Conservation (phyloP, 1,140 invertebrate genomes). For the Panagrolaimus sp. region DNA sequence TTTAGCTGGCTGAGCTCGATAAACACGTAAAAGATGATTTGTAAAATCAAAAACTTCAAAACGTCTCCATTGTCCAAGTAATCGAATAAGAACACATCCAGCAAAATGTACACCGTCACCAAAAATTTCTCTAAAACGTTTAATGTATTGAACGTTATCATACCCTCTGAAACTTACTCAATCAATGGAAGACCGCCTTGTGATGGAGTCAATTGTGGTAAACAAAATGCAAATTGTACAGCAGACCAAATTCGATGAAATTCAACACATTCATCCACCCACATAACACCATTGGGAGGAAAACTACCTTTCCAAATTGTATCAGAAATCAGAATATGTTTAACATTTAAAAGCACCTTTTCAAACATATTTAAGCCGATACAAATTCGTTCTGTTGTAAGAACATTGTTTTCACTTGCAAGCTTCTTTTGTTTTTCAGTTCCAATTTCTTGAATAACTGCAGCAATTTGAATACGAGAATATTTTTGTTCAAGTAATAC, state of each 20-base stretch:
- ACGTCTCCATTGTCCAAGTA: constrained; percentile 85
- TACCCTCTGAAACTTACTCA: constrained; percentile 21
- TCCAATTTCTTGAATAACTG: constrained; percentile 70
- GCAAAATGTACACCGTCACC: constrained; percentile 99
- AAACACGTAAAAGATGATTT: constrained; percentile 92
- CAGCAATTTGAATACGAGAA: neutral
- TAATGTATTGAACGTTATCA: too few species aligned
- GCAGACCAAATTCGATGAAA: constrained; percentile 97
- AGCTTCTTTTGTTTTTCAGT: constrained; percentile 87
- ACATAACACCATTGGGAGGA: constrained; percentile 82
- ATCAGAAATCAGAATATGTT: constrained; percentile 70
- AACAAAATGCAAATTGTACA: constrained; percentile 93
- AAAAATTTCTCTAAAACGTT: constrained; percentile 76
- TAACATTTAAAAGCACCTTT: constrained; percentile 64
- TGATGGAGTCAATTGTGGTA: constrained; percentile 62
- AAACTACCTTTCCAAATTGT: constrained; percentile 72
- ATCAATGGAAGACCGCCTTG: constrained; percentile 23
- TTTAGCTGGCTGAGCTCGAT: constrained; percentile 76
- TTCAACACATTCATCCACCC: constrained; percentile 92
- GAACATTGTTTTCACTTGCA: constrained; percentile 83
- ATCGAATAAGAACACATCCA: constrained; percentile 93
- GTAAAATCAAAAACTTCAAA: constrained; percentile 98
- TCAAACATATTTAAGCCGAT: constrained; percentile 98
- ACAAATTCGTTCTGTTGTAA: constrained; percentile 91
- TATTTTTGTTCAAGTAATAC: constrained; percentile 7